Conservation (phyloP, 2,797 vertebrate species). For the Borostomias antarcticus region DNA sequence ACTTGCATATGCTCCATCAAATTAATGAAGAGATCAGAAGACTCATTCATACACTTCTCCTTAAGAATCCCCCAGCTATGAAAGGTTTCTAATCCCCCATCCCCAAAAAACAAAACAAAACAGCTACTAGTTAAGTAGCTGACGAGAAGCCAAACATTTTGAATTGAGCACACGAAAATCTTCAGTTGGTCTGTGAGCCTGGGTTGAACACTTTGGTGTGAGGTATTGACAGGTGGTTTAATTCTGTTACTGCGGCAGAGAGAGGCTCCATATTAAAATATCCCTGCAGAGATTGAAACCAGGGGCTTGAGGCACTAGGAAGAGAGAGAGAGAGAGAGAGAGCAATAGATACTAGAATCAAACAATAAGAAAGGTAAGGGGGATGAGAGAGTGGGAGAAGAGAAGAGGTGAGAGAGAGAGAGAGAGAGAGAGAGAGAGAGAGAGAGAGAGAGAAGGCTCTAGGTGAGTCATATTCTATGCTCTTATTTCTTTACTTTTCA, state of each 20-base stretch:
- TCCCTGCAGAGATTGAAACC: slow-evolving; percentile 82
- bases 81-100: slow-evolving; percentile 71
- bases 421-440: slow-evolving; percentile 9
- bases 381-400: not conserved
- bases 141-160: too few relatives aligned
- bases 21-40: not conserved
- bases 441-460: too few relatives aligned
- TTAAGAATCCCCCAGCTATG: slow-evolving; percentile 62
- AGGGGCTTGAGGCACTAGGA: slow-evolving; percentile 73
- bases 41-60: not conserved
- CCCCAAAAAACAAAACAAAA: slow-evolving; percentile 69
- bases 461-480: slow-evolving; percentile 51
- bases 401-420: slow-evolving; percentile 19
- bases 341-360: too few relatives aligned
- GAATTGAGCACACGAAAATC: too few relatives aligned
- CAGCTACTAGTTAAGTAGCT: slow-evolving; percentile 74
- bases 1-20: not conserved
- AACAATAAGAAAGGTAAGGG: not conserved
- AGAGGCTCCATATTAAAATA: slow-evolving; percentile 75
- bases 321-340: not conserved
- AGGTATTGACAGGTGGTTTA: slow-evolving; percentile 86
- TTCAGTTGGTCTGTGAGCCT: slow-evolving; percentile 72
- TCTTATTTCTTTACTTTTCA: slow-evolving; percentile 81
- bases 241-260: slow-evolving; percentile 82
- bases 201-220: slow-evolving; percentile 83